phyloP scores from a whole-genome alignment of 2,797 vertebrate genomes.

The Acestrorhynchus altus region DNA sequence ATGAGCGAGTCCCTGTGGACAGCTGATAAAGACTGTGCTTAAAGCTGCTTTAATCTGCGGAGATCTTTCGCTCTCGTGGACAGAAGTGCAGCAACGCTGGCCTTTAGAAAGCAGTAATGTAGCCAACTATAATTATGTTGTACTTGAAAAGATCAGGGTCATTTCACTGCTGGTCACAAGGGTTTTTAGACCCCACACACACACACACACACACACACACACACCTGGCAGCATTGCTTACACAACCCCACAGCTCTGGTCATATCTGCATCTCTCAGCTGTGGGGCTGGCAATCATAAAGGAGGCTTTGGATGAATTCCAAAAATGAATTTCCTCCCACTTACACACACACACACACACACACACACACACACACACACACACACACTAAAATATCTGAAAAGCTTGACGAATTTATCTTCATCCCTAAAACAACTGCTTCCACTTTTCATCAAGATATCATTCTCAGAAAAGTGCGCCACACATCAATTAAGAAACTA shows the following conservation, averaged over 20 bases:
- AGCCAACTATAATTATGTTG: slow-evolving; percentile 71
- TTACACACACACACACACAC: slow-evolving; percentile 4
- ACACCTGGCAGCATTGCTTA: slow-evolving; percentile 21
- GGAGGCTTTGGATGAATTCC: background rate
- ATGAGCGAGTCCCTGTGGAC: background rate
- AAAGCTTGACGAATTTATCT: background rate
- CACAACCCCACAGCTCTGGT: slow-evolving; percentile 5
- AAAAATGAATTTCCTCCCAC: background rate
- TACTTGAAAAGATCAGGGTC: slow-evolving; percentile 75
- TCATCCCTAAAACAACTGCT: slow-evolving; percentile 18
- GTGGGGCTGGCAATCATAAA: slow-evolving; percentile 24
- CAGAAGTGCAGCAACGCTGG: background rate
- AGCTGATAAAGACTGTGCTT: background rate
- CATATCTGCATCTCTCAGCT: slow-evolving; percentile 41
- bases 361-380: slow-evolving; percentile 1
- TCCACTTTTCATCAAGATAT: background rate
- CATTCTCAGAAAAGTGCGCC: background rate
- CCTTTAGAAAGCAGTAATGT: slow-evolving; percentile 56
- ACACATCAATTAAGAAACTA: background rate
- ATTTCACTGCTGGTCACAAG: slow-evolving; percentile 64
- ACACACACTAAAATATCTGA: background rate
- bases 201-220: slow-evolving; percentile 24
- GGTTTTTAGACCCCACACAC: slow-evolving; percentile 58
- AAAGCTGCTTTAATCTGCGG: background rate
- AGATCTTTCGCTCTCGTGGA: slow-evolving; percentile 2